Conservation (phyloP, 2,797 vertebrate species). For the Parauchenoglanis ngamensis region DNA sequence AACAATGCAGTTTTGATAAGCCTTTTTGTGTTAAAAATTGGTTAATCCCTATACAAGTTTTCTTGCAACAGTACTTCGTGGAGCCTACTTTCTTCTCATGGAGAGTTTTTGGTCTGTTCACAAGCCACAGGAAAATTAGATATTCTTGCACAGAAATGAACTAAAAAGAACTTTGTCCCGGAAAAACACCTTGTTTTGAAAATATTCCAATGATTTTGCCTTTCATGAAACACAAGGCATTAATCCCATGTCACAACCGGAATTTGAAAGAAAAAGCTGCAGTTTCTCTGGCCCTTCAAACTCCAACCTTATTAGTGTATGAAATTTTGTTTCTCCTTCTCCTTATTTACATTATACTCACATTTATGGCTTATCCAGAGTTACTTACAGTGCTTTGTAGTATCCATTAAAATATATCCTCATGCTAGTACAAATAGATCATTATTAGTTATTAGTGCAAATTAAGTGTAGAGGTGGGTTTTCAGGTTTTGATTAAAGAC, state of each 20-base stretch:
- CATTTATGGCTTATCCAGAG: not conserved
- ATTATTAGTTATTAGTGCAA: not conserved
- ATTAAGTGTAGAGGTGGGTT: not conserved
- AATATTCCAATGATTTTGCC: not conserved
- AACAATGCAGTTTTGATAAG: not conserved
- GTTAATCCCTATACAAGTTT: not conserved
- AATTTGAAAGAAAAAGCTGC: not conserved
- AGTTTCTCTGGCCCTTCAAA: not conserved
- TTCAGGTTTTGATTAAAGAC: not conserved
- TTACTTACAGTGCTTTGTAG: not conserved
- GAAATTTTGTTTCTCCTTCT: not conserved
- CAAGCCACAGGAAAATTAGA: slow-evolving; percentile 19
- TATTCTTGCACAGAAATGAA: not conserved
- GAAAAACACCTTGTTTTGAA: not conserved
- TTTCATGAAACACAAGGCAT: not conserved
- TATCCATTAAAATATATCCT: too few species aligned
- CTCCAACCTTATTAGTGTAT: not conserved
- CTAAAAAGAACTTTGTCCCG: not conserved
- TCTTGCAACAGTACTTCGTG: not conserved
- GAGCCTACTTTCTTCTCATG: not conserved
- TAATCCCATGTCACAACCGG: not conserved
- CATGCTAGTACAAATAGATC: too few species aligned
- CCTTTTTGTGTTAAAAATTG: too few species aligned
- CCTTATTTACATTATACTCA: not conserved
- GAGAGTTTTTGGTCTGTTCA: not conserved